Base-by-base conservation (phyloP, 2,113 vertebrate species). In the Chaenogobius annularis region DNA sequence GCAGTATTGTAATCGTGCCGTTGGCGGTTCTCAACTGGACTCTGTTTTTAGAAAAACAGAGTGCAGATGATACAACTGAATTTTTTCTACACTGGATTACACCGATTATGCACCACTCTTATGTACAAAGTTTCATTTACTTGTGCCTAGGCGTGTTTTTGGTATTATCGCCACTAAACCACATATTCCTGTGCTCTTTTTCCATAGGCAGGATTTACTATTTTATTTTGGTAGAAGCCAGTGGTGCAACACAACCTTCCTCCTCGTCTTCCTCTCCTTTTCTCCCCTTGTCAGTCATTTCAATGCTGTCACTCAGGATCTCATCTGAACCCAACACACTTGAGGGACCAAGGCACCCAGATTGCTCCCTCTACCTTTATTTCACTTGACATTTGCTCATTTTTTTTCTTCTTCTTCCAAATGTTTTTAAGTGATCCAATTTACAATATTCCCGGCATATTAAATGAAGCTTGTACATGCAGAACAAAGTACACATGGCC, bases 401-500 rank as follows among this genome's bases (percentile, higher is more conserved):
- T 77, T 78, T 59, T 59, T 31, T 59, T 88, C 77, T 78, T 59
- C 23, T 59, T 26, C 3, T 79, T 59, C 55, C 23, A 65, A 78
- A 80, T 84, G 72, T 43, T 43, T 81, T 31, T 69, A 35, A 68
- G 74, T 74, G 78, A 86, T 86, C 78, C 88, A 84, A 89, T 92
- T 93, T 90, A 85, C 84, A 88, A 87, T 88, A 86, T 89, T 89
- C 87, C 74, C 82, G 85, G 22, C 89, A 92, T 84, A 88, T 90
- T 86, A 89, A 82, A 90, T 86, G 91, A 88, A 85, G 85, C 61
- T 75, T 83, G 81, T 84, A 80, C 90, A 89, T 85, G 88, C 82
- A 81, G 89, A 93, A 91, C 91, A 83, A 86, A 90, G 83, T 90
- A 91, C 90, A 92, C 92, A 92, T 87, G 88, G 91, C 78, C 83